Percentiles rank a stretch among this genome's conserved stretches.
Conservation (phyloP, 2,797 vertebrate species). For the Mormyrus hasselquistii region DNA sequence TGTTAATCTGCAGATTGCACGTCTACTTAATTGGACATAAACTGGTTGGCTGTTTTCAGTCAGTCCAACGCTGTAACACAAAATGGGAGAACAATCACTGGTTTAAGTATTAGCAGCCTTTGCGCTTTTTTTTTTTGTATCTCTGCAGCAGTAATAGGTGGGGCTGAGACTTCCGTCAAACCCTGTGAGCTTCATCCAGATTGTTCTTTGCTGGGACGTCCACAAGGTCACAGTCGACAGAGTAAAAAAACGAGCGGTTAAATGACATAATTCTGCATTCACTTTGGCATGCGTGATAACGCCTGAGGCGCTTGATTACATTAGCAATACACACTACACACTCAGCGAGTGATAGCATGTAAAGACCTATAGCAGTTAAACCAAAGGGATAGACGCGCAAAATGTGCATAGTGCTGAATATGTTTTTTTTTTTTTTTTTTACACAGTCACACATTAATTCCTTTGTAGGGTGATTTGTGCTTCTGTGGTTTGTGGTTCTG, state of each 20-base stretch:
- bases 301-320: background rate
- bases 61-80: background rate
- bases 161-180: background rate
- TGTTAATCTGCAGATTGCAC: background rate
- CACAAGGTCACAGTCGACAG: constrained; percentile 1
- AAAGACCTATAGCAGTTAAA: background rate
- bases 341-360: background rate
- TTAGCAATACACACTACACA: background rate
- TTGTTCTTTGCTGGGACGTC: background rate
- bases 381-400: background rate
- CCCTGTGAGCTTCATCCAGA: background rate
- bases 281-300: background rate
- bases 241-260: background rate
- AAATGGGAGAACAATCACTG: background rate
- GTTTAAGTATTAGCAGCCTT: background rate
- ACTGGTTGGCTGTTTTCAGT: no score
- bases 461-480: background rate
- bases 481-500: background rate
- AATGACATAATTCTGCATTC: background rate
- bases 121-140: background rate
- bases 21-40: background rate
- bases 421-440: background rate
- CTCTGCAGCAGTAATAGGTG: background rate
- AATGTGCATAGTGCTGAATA: background rate
- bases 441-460: background rate